phyloP scores from a whole-genome alignment of 2,113 vertebrate genomes.

The Sinocyclocheilus anshuiensis region DNA sequence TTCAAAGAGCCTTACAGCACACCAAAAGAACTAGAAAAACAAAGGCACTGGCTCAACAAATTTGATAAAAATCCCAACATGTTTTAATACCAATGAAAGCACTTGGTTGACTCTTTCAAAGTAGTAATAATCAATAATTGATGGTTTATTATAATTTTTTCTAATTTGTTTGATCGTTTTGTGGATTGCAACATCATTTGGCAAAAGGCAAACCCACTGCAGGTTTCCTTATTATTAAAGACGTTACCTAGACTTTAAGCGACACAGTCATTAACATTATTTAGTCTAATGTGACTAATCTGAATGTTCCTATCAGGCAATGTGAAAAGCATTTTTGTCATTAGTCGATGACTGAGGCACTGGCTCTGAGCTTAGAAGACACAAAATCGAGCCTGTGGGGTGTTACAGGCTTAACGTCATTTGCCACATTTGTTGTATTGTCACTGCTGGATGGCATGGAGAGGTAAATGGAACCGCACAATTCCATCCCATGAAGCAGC shows the following conservation, averaged over 20 bases:
- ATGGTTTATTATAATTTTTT: background rate
- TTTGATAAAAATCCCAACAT: background rate
- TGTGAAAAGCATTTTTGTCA: background rate
- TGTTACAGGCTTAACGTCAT: conserved; percentile 3
- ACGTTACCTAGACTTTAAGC: background rate
- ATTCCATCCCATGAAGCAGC: background rate
- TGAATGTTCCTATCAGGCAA: background rate
- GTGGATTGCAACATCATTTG: background rate
- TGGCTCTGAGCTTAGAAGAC: background rate
- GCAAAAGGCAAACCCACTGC: background rate
- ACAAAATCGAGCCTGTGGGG: conserved; percentile 3
- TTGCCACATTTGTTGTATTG: background rate
- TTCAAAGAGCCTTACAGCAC: background rate
- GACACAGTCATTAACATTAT: background rate
- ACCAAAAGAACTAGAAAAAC: background rate
- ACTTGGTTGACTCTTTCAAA: background rate
- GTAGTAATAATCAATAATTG: background rate
- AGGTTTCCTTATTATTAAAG: background rate
- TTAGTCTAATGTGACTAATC: no score
- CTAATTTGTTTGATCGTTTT: background rate
- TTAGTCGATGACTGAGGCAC: background rate
- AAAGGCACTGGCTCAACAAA: background rate
- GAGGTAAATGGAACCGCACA: background rate
- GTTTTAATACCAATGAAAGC: background rate
- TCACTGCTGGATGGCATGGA: background rate